Conservation (phyloP, 2,888 invertebrate species). For the Drosophila dives region DNA sequence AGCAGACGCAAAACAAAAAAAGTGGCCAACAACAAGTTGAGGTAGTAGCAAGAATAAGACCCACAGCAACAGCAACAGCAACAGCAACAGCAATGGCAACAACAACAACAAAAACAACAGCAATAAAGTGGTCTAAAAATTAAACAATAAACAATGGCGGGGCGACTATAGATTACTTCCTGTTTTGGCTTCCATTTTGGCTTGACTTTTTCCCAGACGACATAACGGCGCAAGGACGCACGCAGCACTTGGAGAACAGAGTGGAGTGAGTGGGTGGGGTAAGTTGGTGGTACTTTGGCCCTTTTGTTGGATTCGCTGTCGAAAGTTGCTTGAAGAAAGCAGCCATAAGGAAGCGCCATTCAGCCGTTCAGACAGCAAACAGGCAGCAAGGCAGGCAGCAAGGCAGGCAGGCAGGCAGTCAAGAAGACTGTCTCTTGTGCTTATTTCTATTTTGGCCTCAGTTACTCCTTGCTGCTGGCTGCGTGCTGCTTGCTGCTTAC, state of each 20-base stretch:
- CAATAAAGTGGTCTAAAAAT: constrained; percentile 73
- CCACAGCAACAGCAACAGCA: constrained; percentile 6
- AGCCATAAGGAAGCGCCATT: constrained; percentile 39
- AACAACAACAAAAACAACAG: constrained; percentile 38
- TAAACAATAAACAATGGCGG: constrained; percentile 81
- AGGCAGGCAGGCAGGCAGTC: constrained; percentile 16
- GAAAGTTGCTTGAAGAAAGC: constrained; percentile 37
- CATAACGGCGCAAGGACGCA: constrained; percentile 26
- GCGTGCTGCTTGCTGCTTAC: background rate
- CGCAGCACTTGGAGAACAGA: background rate
- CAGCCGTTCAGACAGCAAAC: constrained; percentile 6
- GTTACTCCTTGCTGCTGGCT: background rate
- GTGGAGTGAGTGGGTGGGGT: background rate
- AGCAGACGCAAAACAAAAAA: constrained; percentile 31
- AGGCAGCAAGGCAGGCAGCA: constrained; percentile 9
- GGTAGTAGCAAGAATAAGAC: constrained; percentile 13
- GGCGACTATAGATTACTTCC: constrained; percentile 81
- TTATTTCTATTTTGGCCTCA: constrained; percentile 19
- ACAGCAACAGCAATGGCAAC: constrained; percentile 6
- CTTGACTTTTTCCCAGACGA: constrained; percentile 51
- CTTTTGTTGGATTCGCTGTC: constrained; percentile 37
- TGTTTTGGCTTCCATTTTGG: constrained; percentile 78
- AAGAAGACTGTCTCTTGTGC: constrained; percentile 15
- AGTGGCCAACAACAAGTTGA: constrained; percentile 11
- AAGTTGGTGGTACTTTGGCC: constrained; percentile 24